Evolutionary conservation across 2,888 invertebrate genomes (phyloP), one percentile per base, ranked within the genome.

Genomic region (Penaeus monodon): DNA sequence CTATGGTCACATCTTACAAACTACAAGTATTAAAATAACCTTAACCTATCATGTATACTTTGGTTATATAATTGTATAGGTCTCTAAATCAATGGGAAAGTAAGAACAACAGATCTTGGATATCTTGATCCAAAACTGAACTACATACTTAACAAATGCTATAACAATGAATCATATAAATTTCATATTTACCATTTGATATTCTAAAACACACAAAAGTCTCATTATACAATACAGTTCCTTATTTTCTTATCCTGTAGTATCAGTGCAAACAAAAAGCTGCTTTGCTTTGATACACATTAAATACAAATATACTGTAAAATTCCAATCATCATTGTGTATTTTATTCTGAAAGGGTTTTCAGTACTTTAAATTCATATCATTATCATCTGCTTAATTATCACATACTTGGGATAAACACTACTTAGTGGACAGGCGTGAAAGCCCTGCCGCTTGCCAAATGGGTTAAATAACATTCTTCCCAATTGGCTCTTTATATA

Each of bases 1-100:
- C 78, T 86, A 86, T 27, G 77, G 79, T 78, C 83, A 86, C 83
- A 80, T 82, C 82, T 88, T 83, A 88, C 68, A 85, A 77, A 79
- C 86, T 86, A 86, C 49, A 79, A 84, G 84, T 88, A 88, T 84
- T 88, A 88, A 88, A 88, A 88, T 88, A 88, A 79, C 84, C 84
- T 88, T 84, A 88, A 66, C 87, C 84, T 88, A 88, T 81, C 81
- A 89, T 88, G 88, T 88, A 89, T 89, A 89, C 88, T 89, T 89
- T 89, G 88, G 88, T 88, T 89, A 89, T 86, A 84, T 86, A 86
- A 85, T 84, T 89, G 85, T 84, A 74, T 88, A 84, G 74, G 81
- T 73, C 80, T 86, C 84, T 81, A 88, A 76, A 74, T 84, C 80
- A 84, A 81, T 84, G 84, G 79, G 83, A 84, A 84, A 88, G 65